A percentile compares a stretch with the other conserved stretches of the same genome.
Evolutionary conservation across 2,113 vertebrate genomes (phyloP).

Genomic region (Gymnobelideus leadbeateri): DNA sequence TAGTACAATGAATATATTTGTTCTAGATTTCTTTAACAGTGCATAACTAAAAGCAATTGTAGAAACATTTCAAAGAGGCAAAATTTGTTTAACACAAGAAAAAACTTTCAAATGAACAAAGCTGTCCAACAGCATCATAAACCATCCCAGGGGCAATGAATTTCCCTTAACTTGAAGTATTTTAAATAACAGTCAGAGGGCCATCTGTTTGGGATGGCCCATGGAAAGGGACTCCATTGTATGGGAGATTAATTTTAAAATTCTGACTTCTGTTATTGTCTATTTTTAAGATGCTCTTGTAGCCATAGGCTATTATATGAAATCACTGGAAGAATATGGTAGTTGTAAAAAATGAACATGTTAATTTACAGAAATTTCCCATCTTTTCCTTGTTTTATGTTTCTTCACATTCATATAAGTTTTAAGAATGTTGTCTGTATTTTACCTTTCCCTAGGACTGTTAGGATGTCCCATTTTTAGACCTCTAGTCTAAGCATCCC

Average conservation of each 20-base stretch:
- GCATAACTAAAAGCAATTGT: constrained; percentile 5
- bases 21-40: not conserved
- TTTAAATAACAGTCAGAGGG: constrained; percentile 31
- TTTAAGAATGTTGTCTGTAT: not conserved
- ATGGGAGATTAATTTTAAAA: not conserved
- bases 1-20: not conserved
- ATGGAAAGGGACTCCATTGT: not conserved
- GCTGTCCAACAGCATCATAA: not conserved
- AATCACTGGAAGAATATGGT: not conserved
- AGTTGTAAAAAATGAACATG: not conserved
- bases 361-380: constrained; percentile 44
- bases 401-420: constrained; percentile 41
- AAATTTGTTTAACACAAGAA: not conserved
- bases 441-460: constrained; percentile 10
- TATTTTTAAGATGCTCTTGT: constrained; percentile 24
- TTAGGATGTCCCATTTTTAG: constrained; percentile 12
- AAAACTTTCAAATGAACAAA: not conserved
- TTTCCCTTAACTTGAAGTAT: not conserved
- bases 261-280: constrained; percentile 11
- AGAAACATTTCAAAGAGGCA: constrained; percentile 30
- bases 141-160: not conserved
- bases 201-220: constrained; percentile 1
- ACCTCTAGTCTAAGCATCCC: constrained; percentile 15
- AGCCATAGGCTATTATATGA: not conserved
- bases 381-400: constrained; percentile 31